Base-by-base conservation (phyloP, 2,113 vertebrate species). In the Galeopterus variegatus region DNA sequence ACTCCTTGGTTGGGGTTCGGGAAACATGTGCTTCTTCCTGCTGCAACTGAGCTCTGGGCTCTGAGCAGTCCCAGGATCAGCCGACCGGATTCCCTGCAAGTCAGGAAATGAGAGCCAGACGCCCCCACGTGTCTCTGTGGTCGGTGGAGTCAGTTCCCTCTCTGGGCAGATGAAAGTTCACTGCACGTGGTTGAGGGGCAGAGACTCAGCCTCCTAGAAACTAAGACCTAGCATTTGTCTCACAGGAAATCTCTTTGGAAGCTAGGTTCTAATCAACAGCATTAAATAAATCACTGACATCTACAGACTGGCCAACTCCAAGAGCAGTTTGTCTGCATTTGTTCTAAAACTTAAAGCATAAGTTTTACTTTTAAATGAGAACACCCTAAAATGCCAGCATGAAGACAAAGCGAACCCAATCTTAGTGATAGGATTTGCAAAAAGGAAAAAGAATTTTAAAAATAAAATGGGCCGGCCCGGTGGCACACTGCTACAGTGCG, bases 221-320 rank as follows among this genome's bases (percentile, higher is more conserved):
- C 18, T 0, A 5, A 88, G 60, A 88, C 72, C 60, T 56, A 72
- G n/a, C n/a, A 10, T 73, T 76, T n/a, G n/a, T 83, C 72, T 94
- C 80, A 14, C 33, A 9, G 54, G 60, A 75, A 93, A 89, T 72
- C 64, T 50, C 54, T 77, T 19, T 82, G 60, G 87, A 70, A 91
- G 82, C 82, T 92, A 86, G 88, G 67, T 76, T 94, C 91, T 94
- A 67, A 93, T 94, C 92, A 94, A 72, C 17, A 23, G 26, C 41
- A 24, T 95, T 82, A 77, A 88, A 85, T 69, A 75, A 94, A 88
- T 77, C 72, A 48, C n/a, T 17, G 28, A 52, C 69, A 85, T 64
- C 83, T 76, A 80, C 56, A 92, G 52, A 14, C 60, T 11, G 67
- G 72, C 36, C 10, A 69, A n/a, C 84, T 87, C 41, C 18, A 41